A percentile compares a stretch with the other conserved stretches of the same genome.
phyloP scores from a whole-genome alignment of 2,888 invertebrate genomes.

The Athetis lepigone region DNA sequence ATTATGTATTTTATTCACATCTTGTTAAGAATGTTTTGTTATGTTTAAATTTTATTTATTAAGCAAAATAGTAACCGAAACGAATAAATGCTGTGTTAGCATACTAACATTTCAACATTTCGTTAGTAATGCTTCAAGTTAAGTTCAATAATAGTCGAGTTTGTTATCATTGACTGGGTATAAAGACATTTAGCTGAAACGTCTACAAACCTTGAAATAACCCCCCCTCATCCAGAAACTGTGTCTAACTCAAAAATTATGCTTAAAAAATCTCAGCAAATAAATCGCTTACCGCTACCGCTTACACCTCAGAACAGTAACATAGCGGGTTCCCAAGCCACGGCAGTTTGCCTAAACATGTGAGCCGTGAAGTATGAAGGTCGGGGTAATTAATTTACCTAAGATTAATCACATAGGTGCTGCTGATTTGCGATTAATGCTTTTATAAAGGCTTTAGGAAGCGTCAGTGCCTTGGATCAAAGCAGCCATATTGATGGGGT shows the following conservation, averaged over 20 bases:
- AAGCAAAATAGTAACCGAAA: too few relatives aligned
- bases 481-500: constrained; percentile 45
- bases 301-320: constrained; percentile 50
- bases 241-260: not conserved
- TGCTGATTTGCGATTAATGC: constrained; percentile 70
- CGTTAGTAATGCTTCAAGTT: too few relatives aligned
- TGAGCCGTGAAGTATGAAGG: constrained; percentile 83
- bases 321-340: constrained; percentile 71
- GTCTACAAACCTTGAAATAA: too few relatives aligned
- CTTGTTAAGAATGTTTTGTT: too few relatives aligned
- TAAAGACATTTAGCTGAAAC: too few relatives aligned
- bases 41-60: too few relatives aligned
- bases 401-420: constrained; percentile 80
- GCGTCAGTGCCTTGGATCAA: constrained; percentile 56
- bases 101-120: too few relatives aligned
- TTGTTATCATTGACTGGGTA: too few relatives aligned
- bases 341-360: constrained; percentile 80
- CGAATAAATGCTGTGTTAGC: too few relatives aligned
- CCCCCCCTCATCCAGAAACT: too few relatives aligned
- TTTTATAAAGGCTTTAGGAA: constrained; percentile 54
- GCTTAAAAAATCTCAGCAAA: not conserved
- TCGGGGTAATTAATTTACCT: constrained; percentile 82
- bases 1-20: too few relatives aligned
- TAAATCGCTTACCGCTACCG: constrained; percentile 49
- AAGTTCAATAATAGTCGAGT: too few relatives aligned